phyloP scores from a whole-genome alignment of 2,888 invertebrate species.

The Agonopterix arenella region DNA sequence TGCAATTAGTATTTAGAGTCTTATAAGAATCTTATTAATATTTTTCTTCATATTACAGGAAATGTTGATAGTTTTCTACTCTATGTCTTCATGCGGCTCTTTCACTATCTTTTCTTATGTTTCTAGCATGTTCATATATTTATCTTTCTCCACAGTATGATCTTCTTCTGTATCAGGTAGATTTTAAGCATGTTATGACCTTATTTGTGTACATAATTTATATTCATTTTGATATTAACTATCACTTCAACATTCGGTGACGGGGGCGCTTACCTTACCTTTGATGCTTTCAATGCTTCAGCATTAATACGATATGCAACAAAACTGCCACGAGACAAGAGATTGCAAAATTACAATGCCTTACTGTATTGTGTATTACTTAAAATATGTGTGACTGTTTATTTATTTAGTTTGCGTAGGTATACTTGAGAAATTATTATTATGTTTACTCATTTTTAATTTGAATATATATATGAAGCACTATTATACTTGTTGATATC shows the following conservation, averaged over 20 bases:
- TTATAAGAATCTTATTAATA: slow-evolving; percentile 68
- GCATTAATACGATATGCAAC: slow-evolving; percentile 54
- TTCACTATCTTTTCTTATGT: slow-evolving; percentile 55
- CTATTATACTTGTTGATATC: slow-evolving; percentile 2
- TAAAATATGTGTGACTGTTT: slow-evolving; percentile 14
- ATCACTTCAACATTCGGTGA: slow-evolving; percentile 51
- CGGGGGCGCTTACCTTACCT: slow-evolving; percentile 42
- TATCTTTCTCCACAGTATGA: slow-evolving; percentile 65
- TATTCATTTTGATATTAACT: slow-evolving; percentile 24
- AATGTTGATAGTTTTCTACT: slow-evolving; percentile 67
- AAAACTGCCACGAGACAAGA: slow-evolving; percentile 72
- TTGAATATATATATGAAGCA: slow-evolving; percentile 4
- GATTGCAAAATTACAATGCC: slow-evolving; percentile 56
- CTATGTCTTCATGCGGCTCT: slow-evolving; percentile 68
- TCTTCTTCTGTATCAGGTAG: slow-evolving; percentile 69
- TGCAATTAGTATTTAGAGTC: slow-evolving; percentile 58
- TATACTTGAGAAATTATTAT: not conserved
- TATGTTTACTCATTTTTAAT: not conserved
- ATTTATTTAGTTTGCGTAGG: slow-evolving; percentile 10
- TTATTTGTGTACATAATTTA: slow-evolving; percentile 55
- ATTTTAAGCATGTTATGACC: slow-evolving; percentile 53
- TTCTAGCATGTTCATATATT: slow-evolving; percentile 65
- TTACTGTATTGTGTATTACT: slow-evolving; percentile 32
- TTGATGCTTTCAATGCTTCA: slow-evolving; percentile 55
- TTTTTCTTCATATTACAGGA: slow-evolving; percentile 76